Percentiles rank a stretch among this genome's conserved stretches.
phyloP scores from a whole-genome alignment of 2,113 vertebrate species.

The Podarcis cretensis region DNA sequence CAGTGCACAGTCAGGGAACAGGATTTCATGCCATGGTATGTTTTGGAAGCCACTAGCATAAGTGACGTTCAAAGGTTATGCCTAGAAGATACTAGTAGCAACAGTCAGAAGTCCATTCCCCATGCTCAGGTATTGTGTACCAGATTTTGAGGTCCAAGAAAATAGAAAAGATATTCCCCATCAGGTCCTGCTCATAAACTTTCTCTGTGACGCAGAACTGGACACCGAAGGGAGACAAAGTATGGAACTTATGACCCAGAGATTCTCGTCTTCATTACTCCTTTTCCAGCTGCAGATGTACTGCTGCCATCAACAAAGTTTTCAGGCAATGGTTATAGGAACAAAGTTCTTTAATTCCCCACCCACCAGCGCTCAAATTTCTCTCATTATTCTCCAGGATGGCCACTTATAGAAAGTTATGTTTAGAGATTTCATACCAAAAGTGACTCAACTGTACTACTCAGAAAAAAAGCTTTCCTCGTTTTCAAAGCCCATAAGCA shows the following conservation, averaged over 20 bases:
- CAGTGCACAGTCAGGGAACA: no score
- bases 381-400: background rate
- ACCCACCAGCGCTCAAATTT: background rate
- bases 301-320: background rate
- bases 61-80: background rate
- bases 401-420: background rate
- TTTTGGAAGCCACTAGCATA: background rate
- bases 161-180: background rate
- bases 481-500: constrained; percentile 21
- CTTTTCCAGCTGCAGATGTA: background rate
- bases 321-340: background rate
- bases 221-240: background rate
- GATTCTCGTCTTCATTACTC: background rate
- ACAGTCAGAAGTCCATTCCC: background rate
- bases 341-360: background rate
- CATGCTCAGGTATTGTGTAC: background rate
- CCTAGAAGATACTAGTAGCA: background rate
- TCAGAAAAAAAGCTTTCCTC: background rate
- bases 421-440: background rate
- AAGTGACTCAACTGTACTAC: background rate
- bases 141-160: background rate
- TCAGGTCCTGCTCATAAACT: background rate
- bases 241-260: background rate
- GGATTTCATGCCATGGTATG: no score
- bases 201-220: background rate